Percentiles rank a stretch among this genome's conserved stretches.
Conservation (phyloP, 2,113 vertebrate species). For the Crocuta crocuta region DNA sequence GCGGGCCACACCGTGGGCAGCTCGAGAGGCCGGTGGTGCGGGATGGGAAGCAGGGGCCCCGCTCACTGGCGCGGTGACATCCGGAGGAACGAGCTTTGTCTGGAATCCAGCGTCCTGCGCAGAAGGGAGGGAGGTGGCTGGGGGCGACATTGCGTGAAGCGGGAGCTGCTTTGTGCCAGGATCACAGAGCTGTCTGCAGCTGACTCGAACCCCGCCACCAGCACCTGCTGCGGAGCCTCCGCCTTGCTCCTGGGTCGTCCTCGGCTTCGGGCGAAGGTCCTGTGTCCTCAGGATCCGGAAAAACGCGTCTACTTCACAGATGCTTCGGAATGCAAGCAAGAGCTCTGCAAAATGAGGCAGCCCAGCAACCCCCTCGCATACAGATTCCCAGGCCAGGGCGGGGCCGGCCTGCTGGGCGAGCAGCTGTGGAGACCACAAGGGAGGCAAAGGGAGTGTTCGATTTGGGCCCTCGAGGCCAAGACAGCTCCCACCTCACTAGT, state of each 20-base stretch:
- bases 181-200: accelerated
- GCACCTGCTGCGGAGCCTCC: accelerated
- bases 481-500: accelerated
- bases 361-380: accelerated
- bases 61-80: accelerated
- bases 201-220: accelerated
- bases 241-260: accelerated
- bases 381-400: not conserved
- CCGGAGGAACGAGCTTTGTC: accelerated
- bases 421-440: not conserved
- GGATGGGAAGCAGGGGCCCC: not conserved
- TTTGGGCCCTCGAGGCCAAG: not conserved
- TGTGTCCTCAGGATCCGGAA: not conserved
- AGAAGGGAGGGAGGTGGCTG: not conserved
- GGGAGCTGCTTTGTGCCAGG: accelerated
- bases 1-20: conserved; percentile 75
- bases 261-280: accelerated
- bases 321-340: accelerated
- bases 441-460: not conserved
- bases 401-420: accelerated
- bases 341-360: not conserved
- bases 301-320: accelerated
- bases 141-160: accelerated
- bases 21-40: accelerated
- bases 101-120: not conserved